A percentile compares a stretch with the other conserved stretches of the same genome.
phyloP scores from a whole-genome alignment of 2,888 invertebrate species.

The Drosophila lacicola region DNA sequence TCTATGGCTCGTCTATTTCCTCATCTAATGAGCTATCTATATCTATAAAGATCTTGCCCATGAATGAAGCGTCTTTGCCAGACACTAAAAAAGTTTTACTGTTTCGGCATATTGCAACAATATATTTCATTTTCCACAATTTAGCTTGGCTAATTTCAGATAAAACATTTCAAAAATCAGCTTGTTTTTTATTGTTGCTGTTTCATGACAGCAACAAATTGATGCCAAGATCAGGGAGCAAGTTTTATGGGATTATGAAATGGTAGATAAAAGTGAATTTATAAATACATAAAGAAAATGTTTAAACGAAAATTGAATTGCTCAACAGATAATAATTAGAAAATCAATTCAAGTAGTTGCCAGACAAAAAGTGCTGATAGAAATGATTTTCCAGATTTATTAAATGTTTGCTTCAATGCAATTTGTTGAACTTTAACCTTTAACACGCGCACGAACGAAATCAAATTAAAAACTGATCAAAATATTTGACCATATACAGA shows the following conservation, averaged over 20 bases:
- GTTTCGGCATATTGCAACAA: slow-evolving; percentile 12
- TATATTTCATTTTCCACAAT: slow-evolving; percentile 24
- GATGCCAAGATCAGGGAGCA: slow-evolving; percentile 46
- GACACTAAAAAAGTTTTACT: slow-evolving; percentile 35
- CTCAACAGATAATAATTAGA: not conserved
- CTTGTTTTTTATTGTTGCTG: slow-evolving; percentile 13
- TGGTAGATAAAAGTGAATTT: slow-evolving; percentile 8
- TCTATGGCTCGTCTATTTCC: slow-evolving; percentile 60
- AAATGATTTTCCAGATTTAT: slow-evolving; percentile 2
- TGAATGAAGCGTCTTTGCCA: slow-evolving; percentile 39
- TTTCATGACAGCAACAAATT: slow-evolving; percentile 31
- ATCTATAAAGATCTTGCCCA: slow-evolving; percentile 23
- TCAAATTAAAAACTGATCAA: slow-evolving; percentile 75
- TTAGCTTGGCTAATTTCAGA: slow-evolving; percentile 36
- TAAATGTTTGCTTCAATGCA: slow-evolving; percentile 11
- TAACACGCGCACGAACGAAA: slow-evolving; percentile 37
- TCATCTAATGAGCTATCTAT: slow-evolving; percentile 32
- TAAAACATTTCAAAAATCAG: slow-evolving; percentile 25
- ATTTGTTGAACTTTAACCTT: slow-evolving; percentile 46
- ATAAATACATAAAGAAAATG: slow-evolving; percentile 1
- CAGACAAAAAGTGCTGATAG: not conserved
- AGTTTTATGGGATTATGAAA: slow-evolving; percentile 40
- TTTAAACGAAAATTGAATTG: not conserved
- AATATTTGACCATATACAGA: slow-evolving; percentile 68
- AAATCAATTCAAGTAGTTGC: not conserved